These are phyloP conservation scores for Ondatra zibethicus DNA, from an alignment of 2,113 vertebrate genomes.

Conservation along the genomic window DNA sequence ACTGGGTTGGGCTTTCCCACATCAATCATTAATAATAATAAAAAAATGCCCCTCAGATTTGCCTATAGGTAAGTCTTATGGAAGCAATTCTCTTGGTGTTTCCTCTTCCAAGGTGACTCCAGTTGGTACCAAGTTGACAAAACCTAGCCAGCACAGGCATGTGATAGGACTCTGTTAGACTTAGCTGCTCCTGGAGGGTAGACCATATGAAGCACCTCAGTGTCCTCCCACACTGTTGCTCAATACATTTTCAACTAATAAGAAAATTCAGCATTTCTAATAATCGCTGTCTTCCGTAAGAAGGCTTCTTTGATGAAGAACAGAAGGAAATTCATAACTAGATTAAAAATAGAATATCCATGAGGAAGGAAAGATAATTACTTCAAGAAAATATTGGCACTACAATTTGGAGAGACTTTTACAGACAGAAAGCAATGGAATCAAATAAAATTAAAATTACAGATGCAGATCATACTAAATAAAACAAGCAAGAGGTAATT, in stretches of 20 bases:
- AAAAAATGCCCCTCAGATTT: neutral
- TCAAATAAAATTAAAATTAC: conserved; percentile 44
- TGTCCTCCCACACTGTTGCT: neutral
- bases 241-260: conserved; percentile 32
- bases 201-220: neutral
- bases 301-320: neutral
- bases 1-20: neutral
- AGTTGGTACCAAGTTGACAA: neutral
- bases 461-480: neutral
- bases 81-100: neutral
- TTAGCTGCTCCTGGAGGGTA: neutral
- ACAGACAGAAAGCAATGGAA: neutral
- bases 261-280: neutral
- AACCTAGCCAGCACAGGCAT: neutral
- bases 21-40: neutral
- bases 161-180: neutral
- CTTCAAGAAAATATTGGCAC: conserved; percentile 1
- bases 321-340: neutral
- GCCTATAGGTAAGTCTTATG: neutral
- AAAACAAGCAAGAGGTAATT: neutral
- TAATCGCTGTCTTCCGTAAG: neutral
- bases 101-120: neutral
- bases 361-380: conserved; percentile 44
- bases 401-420: neutral
- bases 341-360: conserved; percentile 18